Percentiles rank a stretch among this genome's conserved stretches.
phyloP scores from a whole-genome alignment of 2,113 vertebrate genomes.

The Taurulus bubalis region DNA sequence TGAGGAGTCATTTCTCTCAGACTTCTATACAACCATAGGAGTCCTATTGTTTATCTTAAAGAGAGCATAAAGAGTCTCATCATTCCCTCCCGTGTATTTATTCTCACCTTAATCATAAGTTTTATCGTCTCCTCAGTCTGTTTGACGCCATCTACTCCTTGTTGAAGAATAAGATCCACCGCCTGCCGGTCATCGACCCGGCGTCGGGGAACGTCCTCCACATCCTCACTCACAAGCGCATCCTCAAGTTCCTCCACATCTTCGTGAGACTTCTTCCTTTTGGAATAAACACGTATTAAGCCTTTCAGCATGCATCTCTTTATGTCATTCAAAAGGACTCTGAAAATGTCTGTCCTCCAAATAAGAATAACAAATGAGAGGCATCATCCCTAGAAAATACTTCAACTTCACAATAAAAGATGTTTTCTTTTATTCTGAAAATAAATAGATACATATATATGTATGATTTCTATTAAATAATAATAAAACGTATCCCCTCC shows the following conservation, averaged over 20 bases:
- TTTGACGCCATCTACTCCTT: constrained; percentile 94
- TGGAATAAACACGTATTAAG: too few relatives aligned
- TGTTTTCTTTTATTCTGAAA: neutral
- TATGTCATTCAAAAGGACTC: neutral
- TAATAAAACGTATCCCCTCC: neutral
- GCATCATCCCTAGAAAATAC: too few relatives aligned
- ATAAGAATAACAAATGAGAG: neutral
- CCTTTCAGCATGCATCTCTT: too few relatives aligned
- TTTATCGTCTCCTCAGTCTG: constrained; percentile 84
- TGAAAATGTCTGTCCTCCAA: neutral
- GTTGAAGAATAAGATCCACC: constrained; percentile 95
- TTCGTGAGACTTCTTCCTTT: constrained; percentile 78
- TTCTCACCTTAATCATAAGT: neutral
- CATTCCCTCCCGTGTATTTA: neutral
- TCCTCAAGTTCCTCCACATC: constrained; percentile 96
- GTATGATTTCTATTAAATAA: neutral
- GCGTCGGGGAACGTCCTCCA: constrained; percentile 92
- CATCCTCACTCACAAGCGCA: constrained; percentile 96
- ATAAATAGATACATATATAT: neutral
- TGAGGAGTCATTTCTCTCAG: too few relatives aligned
- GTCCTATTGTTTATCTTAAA: too few relatives aligned
- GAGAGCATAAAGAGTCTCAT: neutral
- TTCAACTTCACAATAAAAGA: neutral
- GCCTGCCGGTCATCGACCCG: constrained; percentile 93
- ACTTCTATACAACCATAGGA: too few relatives aligned